phyloP scores from a whole-genome alignment of 2,113 vertebrate species.

The Triplophysa rosa region DNA sequence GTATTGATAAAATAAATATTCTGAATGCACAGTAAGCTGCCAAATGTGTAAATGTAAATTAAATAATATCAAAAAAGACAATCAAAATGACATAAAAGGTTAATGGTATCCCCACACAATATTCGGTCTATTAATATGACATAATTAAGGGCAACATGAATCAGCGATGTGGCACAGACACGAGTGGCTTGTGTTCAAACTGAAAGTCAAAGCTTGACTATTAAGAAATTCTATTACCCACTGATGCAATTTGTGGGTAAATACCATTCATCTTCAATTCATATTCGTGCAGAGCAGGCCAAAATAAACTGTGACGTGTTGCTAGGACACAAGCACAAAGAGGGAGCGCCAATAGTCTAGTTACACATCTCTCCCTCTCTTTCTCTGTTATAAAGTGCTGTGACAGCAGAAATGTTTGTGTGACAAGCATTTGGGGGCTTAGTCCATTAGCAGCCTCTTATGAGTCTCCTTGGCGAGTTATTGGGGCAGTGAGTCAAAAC shows the following conservation, averaged over 20 bases:
- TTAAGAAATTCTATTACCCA: slow-evolving; percentile 53
- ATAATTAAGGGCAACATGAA: slow-evolving; percentile 22
- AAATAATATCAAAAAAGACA: too few relatives aligned
- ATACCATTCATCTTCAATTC: slow-evolving; percentile 50
- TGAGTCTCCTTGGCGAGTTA: slow-evolving; percentile 68
- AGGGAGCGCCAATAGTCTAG: slow-evolving; percentile 57
- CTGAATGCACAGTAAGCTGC: slow-evolving; percentile 15
- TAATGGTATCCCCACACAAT: neutral
- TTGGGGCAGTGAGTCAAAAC: slow-evolving; percentile 55
- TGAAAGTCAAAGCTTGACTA: slow-evolving; percentile 39
- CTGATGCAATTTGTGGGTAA: slow-evolving; percentile 46
- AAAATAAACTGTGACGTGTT: slow-evolving; percentile 58
- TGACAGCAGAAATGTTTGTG: slow-evolving; percentile 80
- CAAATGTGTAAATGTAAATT: too few relatives aligned
- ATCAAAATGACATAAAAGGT: neutral
- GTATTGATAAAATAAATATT: too few relatives aligned
- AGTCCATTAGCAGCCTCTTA: slow-evolving; percentile 72
- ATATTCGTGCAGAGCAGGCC: slow-evolving; percentile 21
- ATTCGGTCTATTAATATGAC: neutral
- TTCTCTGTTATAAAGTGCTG: slow-evolving; percentile 69
- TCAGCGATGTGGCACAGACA: slow-evolving; percentile 28
- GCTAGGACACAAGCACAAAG: slow-evolving; percentile 63
- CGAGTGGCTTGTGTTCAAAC: slow-evolving; percentile 14
- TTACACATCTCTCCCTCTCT: slow-evolving; percentile 53
- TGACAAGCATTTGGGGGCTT: slow-evolving; percentile 60